Conservation (phyloP, 2,113 vertebrate species). For the Candoia aspera region DNA sequence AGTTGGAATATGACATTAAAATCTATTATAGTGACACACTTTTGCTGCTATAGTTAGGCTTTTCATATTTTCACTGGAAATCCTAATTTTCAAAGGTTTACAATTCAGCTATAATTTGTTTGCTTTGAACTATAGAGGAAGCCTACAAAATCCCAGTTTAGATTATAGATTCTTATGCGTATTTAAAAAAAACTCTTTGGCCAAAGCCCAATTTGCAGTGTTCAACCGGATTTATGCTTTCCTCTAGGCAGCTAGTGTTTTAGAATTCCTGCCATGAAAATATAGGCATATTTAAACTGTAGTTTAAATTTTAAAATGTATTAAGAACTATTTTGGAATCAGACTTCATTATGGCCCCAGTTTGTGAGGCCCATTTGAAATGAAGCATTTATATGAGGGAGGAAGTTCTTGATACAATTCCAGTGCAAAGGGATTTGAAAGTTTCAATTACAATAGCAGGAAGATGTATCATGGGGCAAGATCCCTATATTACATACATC, state of each 20-base stretch:
- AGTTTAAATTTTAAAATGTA: background rate
- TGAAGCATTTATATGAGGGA: background rate
- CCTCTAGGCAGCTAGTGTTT: background rate
- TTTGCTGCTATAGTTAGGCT: conserved; percentile 19
- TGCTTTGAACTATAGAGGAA: conserved; percentile 24
- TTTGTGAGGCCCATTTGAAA: background rate
- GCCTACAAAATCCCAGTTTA: background rate
- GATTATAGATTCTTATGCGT: background rate
- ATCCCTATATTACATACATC: background rate
- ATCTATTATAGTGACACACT: conserved; percentile 22
- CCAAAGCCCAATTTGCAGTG: background rate
- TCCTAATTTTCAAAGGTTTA: conserved; percentile 6
- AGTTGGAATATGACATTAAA: conserved; percentile 33
- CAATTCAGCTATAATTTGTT: conserved; percentile 18
- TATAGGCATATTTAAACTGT: background rate
- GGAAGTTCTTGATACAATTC: too few relatives aligned
- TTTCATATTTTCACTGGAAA: conserved; percentile 26
- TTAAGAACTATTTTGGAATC: background rate
- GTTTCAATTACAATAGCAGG: background rate
- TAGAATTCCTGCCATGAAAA: background rate
- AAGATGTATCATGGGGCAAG: too few relatives aligned
- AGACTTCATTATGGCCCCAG: background rate
- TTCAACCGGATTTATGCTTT: background rate
- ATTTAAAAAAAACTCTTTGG: conserved; percentile 3
- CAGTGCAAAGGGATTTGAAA: background rate